phyloP scores from a whole-genome alignment of 2,113 vertebrate species.

The Sapajus apella region DNA sequence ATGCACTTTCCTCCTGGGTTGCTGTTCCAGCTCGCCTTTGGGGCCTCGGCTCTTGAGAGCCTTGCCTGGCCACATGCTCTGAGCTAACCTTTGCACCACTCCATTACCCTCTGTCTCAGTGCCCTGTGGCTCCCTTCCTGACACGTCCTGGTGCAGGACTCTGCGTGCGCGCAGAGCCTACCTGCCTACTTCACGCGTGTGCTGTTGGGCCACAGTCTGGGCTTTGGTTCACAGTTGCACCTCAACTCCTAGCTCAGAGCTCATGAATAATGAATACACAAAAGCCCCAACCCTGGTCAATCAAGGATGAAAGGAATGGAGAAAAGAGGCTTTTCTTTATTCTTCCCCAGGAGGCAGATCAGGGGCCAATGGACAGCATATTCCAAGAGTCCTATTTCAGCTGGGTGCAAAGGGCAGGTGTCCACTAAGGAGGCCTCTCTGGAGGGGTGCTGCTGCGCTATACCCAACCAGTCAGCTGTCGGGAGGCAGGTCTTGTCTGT shows the following conservation, averaged over 20 bases:
- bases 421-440: too few species aligned
- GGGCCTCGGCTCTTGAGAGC: background rate
- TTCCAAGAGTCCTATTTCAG: background rate
- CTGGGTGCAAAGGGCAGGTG: background rate
- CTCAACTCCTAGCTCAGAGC: background rate
- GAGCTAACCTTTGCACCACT: fast-evolving
- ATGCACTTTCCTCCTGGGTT: background rate
- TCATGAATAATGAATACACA: background rate
- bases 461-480: fast-evolving
- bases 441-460: background rate
- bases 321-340: background rate
- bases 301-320: background rate
- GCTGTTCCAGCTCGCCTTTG: too few species aligned
- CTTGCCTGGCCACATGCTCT: too few species aligned
- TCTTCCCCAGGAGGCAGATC: background rate
- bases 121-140: fast-evolving
- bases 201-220: fast-evolving
- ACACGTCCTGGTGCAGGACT: background rate
- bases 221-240: background rate
- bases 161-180: fast-evolving
- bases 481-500: too few species aligned
- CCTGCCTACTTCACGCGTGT: background rate
- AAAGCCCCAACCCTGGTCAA: background rate
- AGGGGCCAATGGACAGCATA: too few species aligned
- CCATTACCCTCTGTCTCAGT: fast-evolving